A percentile compares a stretch with the other conserved stretches of the same genome.
These are phyloP conservation scores for Apamea anceps DNA, from an alignment of 2,888 invertebrate genomes.

Conservation along the genomic window DNA sequence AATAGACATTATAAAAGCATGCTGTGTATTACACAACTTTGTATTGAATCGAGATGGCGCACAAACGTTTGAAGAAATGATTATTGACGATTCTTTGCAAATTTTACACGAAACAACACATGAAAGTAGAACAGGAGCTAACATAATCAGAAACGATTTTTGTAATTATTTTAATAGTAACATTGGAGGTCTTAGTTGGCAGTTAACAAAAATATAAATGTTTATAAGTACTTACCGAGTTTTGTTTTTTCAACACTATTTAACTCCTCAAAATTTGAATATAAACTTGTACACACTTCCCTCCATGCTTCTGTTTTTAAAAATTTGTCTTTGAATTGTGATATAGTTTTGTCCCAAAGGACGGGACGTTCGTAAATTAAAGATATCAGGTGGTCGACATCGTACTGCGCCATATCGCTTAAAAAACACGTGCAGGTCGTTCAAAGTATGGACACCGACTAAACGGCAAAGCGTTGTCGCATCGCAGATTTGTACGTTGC, in stretches of 20 bases:
- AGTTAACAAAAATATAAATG: conserved; percentile 41
- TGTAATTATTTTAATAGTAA: conserved; percentile 40
- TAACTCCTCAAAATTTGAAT: conserved; percentile 45
- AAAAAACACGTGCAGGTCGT: conserved; percentile 37
- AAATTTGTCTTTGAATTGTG: conserved; percentile 34
- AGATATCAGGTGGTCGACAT: conserved; percentile 35
- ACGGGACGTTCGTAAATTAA: conserved; percentile 43
- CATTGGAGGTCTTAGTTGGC: conserved; percentile 41
- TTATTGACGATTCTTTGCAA: conserved; percentile 25
- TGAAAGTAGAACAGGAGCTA: conserved; percentile 35
- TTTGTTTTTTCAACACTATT: conserved; percentile 42
- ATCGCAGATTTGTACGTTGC: conserved; percentile 25
- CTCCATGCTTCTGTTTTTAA: conserved; percentile 34
- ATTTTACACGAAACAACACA: conserved; percentile 32
- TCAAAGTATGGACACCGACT: conserved; percentile 34
- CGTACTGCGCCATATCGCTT: conserved; percentile 38
- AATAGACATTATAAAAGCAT: conserved; percentile 30
- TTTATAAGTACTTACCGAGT: conserved; percentile 36
- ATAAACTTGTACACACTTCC: conserved; percentile 39
- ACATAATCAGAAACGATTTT: conserved; percentile 40
- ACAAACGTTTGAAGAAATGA: conserved; percentile 33
- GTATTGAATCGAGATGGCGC: conserved; percentile 32
- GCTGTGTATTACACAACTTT: conserved; percentile 31
- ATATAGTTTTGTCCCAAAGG: conserved; percentile 38
- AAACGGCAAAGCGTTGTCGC: conserved; percentile 28